A percentile compares a stretch with the other conserved stretches of the same genome.
Evolutionary conservation across 2,113 vertebrate genomes (phyloP).

Genomic region (Delphinus delphis): DNA sequence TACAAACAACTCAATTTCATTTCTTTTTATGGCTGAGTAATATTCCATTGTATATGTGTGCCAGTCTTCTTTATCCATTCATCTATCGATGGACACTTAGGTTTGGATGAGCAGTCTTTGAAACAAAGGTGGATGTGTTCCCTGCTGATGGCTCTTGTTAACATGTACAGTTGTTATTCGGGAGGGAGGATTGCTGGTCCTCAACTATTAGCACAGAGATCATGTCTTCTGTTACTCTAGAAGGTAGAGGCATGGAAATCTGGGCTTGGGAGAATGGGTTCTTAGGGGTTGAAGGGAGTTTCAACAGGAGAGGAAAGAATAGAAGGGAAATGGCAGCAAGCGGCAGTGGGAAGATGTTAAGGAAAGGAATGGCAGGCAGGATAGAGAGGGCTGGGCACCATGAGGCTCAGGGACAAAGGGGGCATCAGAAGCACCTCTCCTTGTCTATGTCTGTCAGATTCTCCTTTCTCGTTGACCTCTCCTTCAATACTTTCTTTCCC

Average conservation of each 20-base stretch:
- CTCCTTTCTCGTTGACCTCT: background rate
- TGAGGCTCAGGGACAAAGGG: background rate
- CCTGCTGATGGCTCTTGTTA: background rate
- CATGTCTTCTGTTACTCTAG: background rate
- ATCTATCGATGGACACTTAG: too few relatives aligned
- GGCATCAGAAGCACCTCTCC: too few relatives aligned
- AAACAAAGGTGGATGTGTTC: background rate
- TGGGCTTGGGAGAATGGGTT: background rate
- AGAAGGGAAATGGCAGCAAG: background rate
- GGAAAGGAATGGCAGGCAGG: background rate
- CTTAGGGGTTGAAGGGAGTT: background rate
- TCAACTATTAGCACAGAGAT: background rate
- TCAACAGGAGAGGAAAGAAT: background rate
- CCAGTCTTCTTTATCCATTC: too few relatives aligned
- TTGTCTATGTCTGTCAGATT: background rate
- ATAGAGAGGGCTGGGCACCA: fast-evolving
- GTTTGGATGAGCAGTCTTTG: background rate
- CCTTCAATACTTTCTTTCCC: background rate
- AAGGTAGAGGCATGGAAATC: background rate
- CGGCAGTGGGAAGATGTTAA: background rate
- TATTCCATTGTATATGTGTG: too few relatives aligned
- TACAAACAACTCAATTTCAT: too few relatives aligned
- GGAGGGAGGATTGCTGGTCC: background rate
- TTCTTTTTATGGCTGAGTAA: too few relatives aligned
- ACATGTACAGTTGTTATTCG: background rate